Conservation (phyloP, 2,797 vertebrate species). For the Gallinago solitaria region DNA sequence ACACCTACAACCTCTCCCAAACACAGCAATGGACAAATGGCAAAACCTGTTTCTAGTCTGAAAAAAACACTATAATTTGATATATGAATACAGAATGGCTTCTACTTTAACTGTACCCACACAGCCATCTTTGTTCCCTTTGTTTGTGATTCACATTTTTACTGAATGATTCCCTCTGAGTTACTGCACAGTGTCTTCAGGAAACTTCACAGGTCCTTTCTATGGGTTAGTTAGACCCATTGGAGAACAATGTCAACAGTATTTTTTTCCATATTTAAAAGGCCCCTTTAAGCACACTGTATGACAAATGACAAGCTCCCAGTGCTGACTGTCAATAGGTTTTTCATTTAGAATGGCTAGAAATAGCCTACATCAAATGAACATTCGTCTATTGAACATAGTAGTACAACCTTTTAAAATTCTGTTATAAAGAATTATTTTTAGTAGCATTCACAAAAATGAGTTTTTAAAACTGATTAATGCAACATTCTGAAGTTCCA, state of each 20-base stretch:
- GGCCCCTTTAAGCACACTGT: background rate
- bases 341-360: background rate
- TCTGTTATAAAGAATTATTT: background rate
- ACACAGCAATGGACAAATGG: background rate
- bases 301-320: background rate
- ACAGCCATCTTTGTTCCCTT: rapidly evolving
- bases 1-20: background rate
- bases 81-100: background rate
- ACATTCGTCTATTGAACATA: background rate
- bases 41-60: background rate
- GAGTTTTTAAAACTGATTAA: background rate
- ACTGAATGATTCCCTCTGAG: background rate
- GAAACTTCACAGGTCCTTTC: background rate
- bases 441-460: background rate
- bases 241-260: background rate
- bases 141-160: background rate
- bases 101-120: background rate
- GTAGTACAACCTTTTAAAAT: rapidly evolving
- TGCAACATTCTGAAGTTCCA: background rate
- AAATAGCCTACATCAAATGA: background rate
- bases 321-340: background rate
- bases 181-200: background rate
- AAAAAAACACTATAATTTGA: background rate
- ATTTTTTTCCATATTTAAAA: background rate
- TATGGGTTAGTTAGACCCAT: background rate